Evolutionary conservation across 2,113 vertebrate genomes (phyloP).

Genomic region (Spea bombifrons): DNA sequence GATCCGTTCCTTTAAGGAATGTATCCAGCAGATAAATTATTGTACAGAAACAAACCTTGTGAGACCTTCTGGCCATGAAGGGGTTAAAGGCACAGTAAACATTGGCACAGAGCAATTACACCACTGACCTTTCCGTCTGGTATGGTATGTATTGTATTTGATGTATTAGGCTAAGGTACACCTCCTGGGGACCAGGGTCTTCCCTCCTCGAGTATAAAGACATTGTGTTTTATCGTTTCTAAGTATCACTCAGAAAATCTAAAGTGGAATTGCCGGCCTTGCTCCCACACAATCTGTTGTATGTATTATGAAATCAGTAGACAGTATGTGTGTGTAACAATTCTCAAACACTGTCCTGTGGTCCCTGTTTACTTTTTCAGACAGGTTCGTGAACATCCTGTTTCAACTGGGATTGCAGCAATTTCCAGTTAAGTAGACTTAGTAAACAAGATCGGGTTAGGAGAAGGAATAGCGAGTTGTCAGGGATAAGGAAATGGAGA

Average conservation of each 20-base stretch:
- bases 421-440: neutral
- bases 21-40: too few species aligned
- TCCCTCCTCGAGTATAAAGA: neutral
- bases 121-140: neutral
- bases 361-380: neutral
- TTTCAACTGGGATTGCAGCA: neutral
- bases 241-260: neutral
- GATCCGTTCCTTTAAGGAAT: too few species aligned
- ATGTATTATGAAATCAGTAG: neutral
- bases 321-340: too few species aligned
- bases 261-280: neutral
- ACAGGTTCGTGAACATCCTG: neutral
- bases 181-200: neutral
- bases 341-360: neutral
- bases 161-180: neutral
- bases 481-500: neutral
- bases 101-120: neutral
- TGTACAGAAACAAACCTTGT: too few species aligned
- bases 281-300: neutral
- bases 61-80: neutral
- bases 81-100: neutral
- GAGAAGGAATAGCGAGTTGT: too few species aligned
- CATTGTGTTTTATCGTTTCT: neutral
- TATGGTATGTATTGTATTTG: slow-evolving; percentile 8
- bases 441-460: too few species aligned